Conservation (phyloP, 1,140 invertebrate species). For the Lethrus apterus region DNA sequence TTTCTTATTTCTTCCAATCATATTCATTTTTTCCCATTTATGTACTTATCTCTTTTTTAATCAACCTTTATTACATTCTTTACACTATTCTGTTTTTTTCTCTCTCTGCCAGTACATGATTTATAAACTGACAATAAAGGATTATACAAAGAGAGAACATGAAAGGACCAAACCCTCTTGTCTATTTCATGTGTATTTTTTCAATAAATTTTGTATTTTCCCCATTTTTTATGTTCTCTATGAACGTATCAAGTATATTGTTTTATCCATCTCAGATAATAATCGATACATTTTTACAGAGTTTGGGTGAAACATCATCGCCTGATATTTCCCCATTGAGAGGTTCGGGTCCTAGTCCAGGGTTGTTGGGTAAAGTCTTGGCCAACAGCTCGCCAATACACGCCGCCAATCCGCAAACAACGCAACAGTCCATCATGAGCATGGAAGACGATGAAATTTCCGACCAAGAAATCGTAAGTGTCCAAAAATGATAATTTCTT, state of each 20-base stretch:
- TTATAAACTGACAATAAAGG: no score
- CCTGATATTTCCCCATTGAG: constrained; percentile 34
- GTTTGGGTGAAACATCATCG: constrained; percentile 17
- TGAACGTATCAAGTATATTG: no score
- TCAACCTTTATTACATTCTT: no score
- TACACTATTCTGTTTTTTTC: no score
- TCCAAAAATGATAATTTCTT: neutral
- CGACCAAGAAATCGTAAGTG: constrained; percentile 65
- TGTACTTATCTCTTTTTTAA: no score
- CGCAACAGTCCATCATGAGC: constrained; percentile 76
- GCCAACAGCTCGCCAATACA: constrained; percentile 35
- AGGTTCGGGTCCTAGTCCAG: constrained; percentile 23
- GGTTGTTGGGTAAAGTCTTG: constrained; percentile 18
- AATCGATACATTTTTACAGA: constrained; percentile 12
- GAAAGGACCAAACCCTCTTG: no score
- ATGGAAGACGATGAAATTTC: constrained; percentile 93
- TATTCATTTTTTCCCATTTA: neutral
- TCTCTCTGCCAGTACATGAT: no score
- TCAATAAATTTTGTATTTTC: neutral
- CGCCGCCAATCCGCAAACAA: constrained; percentile 35
- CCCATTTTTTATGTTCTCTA: neutral
- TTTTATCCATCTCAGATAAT: no score
- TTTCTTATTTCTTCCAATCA: neutral
- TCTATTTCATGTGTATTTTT: neutral
- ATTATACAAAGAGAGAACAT: no score